Evolutionary conservation across 2,797 vertebrate genomes (phyloP), one percentile per base, ranked within the genome.

Genomic region (Poecile montanus): DNA sequence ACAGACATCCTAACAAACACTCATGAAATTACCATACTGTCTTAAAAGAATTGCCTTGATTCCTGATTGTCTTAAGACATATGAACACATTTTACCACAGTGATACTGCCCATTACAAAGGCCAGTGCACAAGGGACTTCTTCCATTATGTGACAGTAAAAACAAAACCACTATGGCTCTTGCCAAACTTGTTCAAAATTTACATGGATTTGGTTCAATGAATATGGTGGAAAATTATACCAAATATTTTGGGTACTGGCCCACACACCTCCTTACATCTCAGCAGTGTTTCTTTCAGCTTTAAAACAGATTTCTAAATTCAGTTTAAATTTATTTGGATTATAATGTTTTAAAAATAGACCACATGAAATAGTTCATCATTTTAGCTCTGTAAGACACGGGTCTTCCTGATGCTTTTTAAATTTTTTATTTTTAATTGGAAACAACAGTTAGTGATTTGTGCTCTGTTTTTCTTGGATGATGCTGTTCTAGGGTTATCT

Each of bases 31-130:
- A 88, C 81, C 36, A 86, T 70, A 85, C 88, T 90, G 88, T 87
- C 95, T 97, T 97, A 90, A 96, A 97, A 96, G 83, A 92, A 90
- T 91, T 94, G 70, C 92, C 89, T 89, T 80, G 85, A 94, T 94
- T 97, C 91, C 80, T 45, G 89, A 94, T 92, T 92, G 54, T 93
- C 91, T 95, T 89, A 91, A 96, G 96, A 95, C 48, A 95, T 29
- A 97, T 91, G 96, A 95, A 89, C 58, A 83, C 36, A 81, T 92
- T 92, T 96, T 83, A 85, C 73, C 48, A n/a, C 70, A 91, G 89
- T 75, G 92, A 96, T 96, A 97, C 90, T 94, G 94, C 87, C 84
- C 85, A 85, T 97, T 94, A 79, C 78, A 77, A 53, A 86, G 54
- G 44, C 15, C 2, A 34, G n/a, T n/a, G 56, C 50, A 66, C 70